These are phyloP conservation scores for Natrix natrix DNA, from an alignment of 2,797 vertebrate genomes.

Conservation along the genomic window DNA sequence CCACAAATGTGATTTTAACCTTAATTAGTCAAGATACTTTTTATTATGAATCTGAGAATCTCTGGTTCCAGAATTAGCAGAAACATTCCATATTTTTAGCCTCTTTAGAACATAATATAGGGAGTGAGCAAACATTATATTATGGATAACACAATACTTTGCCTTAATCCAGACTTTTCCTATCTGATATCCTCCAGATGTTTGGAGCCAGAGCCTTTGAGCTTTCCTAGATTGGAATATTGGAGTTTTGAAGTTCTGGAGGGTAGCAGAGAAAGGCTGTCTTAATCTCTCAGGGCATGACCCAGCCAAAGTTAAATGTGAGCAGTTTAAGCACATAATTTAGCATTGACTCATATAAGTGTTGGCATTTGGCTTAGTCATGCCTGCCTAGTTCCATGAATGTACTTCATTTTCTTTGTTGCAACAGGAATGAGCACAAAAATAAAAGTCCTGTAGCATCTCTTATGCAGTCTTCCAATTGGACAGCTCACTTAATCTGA, in stretches of 20 bases:
- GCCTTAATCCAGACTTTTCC: constrained; percentile 37
- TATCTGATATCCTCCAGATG: background rate
- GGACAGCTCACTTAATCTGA: constrained; percentile 1
- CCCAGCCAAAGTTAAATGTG: background rate
- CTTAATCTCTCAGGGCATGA: background rate
- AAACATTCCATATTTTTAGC: constrained; percentile 10
- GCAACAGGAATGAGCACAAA: background rate
- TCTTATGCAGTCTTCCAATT: background rate
- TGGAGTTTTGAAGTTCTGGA: background rate
- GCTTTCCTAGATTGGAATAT: background rate
- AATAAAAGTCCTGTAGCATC: constrained; percentile 11
- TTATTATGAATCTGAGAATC: background rate
- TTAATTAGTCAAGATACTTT: rapidly evolving
- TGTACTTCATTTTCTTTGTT: constrained; percentile 24
- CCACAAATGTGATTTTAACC: background rate
- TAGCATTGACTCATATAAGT: background rate
- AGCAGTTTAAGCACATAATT: background rate
- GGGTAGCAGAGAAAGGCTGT: background rate
- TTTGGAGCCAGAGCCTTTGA: background rate
- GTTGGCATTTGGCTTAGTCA: constrained; percentile 36
- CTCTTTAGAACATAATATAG: background rate
- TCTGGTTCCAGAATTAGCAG: constrained; percentile 2
- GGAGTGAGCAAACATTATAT: background rate
- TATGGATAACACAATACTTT: background rate
- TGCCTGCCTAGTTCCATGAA: constrained; percentile 41